Base-by-base conservation (phyloP, 2,888 invertebrate genomes). In the Cheiracanthium punctorium region DNA sequence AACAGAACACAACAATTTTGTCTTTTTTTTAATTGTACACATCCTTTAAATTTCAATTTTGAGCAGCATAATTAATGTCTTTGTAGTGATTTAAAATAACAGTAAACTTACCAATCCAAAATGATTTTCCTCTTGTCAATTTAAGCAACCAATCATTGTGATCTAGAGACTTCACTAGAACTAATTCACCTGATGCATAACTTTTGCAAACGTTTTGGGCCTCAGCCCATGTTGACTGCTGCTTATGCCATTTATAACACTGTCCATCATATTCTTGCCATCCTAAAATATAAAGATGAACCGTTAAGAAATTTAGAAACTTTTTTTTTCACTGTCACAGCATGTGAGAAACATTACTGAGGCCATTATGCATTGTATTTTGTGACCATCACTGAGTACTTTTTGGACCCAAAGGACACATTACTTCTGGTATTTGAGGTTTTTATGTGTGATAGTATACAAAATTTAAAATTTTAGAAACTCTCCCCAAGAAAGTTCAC, bases 41-140 rank as follows among this genome's bases (percentile, higher is more conserved):
- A 48, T n/a, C n/a, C 48, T 48, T 48, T 4, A 48, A 48, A 48
- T 48, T 17, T 48, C n/a, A n/a, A 1, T 48, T n/a, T 48, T n/a
- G 7, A 48, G 20, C 7, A 2, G n/a, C 2, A 52, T 52, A 52
- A 52, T 14, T 20, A 52, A 52, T 20, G 7, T 52, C n/a, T 52
- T 20, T n/a, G n/a, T 0, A 7, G 48, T 48, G 48, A 17, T 48
- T 52, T 7, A 52, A 52, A 14, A 48, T n/a, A n/a, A n/a, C n/a
- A n/a, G n/a, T 41, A 48, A 28, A 71, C 73, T 24, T 88, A 88
- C 88, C 88, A 48, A 88, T 88, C 88, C 88, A 88, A 67, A 82
- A 88, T 43, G 86, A 79, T 41, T 76, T 79, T 17, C 48, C 65
- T 17, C 76, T 67, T 41, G 88, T 76, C 28, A 88, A 43, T 7